Evolutionary conservation across 2,888 invertebrate species (phyloP).

Genomic region (Campopleginae sp.): DNA sequence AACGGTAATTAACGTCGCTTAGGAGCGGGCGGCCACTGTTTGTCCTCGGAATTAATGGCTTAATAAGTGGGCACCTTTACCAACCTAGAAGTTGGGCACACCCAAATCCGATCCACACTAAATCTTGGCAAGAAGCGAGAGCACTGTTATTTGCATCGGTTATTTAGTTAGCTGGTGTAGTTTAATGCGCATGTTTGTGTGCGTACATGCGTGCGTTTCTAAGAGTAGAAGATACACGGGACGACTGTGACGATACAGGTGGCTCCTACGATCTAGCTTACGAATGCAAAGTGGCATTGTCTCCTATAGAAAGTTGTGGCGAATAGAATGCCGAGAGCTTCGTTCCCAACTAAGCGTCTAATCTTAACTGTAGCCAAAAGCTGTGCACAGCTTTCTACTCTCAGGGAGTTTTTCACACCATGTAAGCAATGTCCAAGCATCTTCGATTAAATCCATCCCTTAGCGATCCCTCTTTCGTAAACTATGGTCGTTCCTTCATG

Average conservation of each 20-base stretch:
- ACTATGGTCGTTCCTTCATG: background rate
- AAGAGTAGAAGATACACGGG: background rate
- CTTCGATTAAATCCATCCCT: slow-evolving; percentile 42
- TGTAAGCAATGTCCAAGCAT: slow-evolving; percentile 29
- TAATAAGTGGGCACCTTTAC: slow-evolving; percentile 76
- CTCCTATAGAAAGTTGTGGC: slow-evolving; percentile 33
- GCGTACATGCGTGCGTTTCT: background rate
- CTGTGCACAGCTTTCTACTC: slow-evolving; percentile 24
- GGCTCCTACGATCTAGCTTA: slow-evolving; percentile 70
- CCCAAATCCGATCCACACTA: slow-evolving; percentile 79
- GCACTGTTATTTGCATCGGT: slow-evolving; percentile 83
- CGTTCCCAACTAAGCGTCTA: slow-evolving; percentile 71
- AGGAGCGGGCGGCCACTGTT: slow-evolving; percentile 72
- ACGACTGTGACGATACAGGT: slow-evolving; percentile 63
- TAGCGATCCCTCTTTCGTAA: background rate
- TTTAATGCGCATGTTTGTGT: background rate
- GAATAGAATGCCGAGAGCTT: slow-evolving; percentile 3
- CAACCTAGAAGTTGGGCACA: slow-evolving; percentile 72
- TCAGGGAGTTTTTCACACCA: background rate
- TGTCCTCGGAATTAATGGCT: slow-evolving; percentile 79
- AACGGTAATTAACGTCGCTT: slow-evolving; percentile 68
- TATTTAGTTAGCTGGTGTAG: slow-evolving; percentile 77
- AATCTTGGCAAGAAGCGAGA: slow-evolving; percentile 81
- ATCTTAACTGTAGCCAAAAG: slow-evolving; percentile 13
- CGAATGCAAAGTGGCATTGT: slow-evolving; percentile 81